Conservation (phyloP, 2,797 vertebrate species). For the Characodon lateralis region DNA sequence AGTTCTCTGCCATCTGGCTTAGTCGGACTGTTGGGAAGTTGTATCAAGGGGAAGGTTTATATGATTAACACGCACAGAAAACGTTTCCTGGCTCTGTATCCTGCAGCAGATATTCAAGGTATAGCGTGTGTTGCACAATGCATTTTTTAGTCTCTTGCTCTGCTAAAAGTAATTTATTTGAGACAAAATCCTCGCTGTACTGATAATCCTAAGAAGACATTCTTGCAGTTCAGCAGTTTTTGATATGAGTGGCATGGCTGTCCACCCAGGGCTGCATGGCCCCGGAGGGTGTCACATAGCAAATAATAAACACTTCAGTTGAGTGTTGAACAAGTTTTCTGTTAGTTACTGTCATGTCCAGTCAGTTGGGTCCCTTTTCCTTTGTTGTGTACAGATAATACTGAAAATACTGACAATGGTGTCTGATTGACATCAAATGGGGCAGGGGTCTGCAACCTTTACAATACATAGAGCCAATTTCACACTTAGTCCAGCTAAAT, state of each 20-base stretch:
- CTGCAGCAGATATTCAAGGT: background rate
- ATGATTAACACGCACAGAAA: background rate
- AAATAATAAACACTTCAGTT: background rate
- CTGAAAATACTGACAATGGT: background rate
- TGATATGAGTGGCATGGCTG: background rate
- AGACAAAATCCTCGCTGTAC: background rate
- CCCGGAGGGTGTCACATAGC: background rate
- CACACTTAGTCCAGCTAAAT: too few relatives aligned
- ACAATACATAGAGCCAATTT: too few relatives aligned
- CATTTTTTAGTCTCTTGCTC: background rate
- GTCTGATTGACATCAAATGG: background rate
- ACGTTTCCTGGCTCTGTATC: background rate
- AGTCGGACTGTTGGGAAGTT: conserved; percentile 32
- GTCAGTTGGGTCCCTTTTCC: background rate
- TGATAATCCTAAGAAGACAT: background rate
- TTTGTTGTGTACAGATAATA: background rate
- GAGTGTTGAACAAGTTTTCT: background rate
- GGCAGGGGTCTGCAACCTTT: too few relatives aligned
- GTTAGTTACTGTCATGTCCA: background rate
- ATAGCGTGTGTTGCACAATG: background rate
- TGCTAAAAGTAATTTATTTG: background rate
- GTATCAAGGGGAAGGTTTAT: conserved; percentile 4
- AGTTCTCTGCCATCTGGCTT: conserved; percentile 51
- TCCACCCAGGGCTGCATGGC: background rate
- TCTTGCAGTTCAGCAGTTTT: background rate